Conservation (phyloP, 2,888 invertebrate species). For the Dendrolimus houi region DNA sequence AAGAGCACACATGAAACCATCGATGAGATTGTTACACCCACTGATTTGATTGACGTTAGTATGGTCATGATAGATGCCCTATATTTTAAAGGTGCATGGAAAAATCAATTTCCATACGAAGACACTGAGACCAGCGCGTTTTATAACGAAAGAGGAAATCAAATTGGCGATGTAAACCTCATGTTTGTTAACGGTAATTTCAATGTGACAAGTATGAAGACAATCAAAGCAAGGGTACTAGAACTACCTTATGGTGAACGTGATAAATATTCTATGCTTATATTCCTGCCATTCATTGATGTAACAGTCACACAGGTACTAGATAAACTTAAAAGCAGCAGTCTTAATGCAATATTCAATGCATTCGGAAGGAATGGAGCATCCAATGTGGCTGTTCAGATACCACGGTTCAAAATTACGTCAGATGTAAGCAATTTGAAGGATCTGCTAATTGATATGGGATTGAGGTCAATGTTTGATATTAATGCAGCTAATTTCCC, state of each 20-base stretch:
- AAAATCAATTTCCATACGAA: slow-evolving; percentile 28
- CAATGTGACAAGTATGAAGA: slow-evolving; percentile 22
- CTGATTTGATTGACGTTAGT: slow-evolving; percentile 33
- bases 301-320: slow-evolving; percentile 57
- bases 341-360: slow-evolving; percentile 59
- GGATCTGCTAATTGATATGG: slow-evolving; percentile 57
- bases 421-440: slow-evolving; percentile 65
- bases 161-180: slow-evolving; percentile 45
- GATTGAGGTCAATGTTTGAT: slow-evolving; percentile 47
- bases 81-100: slow-evolving; percentile 57
- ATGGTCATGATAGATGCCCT: slow-evolving; percentile 49
- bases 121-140: slow-evolving; percentile 43
- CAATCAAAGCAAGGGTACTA: slow-evolving; percentile 37
- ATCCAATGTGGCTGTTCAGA: slow-evolving; percentile 64
- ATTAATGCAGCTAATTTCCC: slow-evolving; percentile 31
- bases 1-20: slow-evolving; percentile 43
- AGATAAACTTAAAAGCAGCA: slow-evolving; percentile 55
- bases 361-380: slow-evolving; percentile 43
- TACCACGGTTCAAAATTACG: slow-evolving; percentile 77
- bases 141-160: slow-evolving; percentile 34
- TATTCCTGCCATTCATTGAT: slow-evolving; percentile 74
- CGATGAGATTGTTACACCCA: slow-evolving; percentile 41
- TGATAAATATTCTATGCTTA: slow-evolving; percentile 76
- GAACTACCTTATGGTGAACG: slow-evolving; percentile 51
- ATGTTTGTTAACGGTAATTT: slow-evolving; percentile 37